Conservation (phyloP, 2,888 invertebrate species). For the Cryptocheilus praepositus region DNA sequence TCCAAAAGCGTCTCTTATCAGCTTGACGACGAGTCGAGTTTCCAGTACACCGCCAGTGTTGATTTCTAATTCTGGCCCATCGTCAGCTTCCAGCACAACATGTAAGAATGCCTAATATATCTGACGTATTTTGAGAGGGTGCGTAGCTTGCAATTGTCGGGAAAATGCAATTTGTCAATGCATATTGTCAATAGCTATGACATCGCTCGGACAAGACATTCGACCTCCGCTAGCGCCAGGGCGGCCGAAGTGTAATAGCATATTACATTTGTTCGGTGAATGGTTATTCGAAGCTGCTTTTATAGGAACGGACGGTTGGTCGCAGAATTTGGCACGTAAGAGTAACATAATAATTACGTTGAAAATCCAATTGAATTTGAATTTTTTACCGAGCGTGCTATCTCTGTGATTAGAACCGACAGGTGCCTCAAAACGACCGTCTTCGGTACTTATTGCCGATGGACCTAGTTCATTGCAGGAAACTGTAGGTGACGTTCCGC, state of each 20-base stretch:
- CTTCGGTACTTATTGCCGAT: constrained; percentile 80
- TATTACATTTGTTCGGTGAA: constrained; percentile 95
- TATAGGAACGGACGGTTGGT: constrained; percentile 85
- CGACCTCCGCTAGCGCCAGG: constrained; percentile 83
- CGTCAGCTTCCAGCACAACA: constrained; percentile 81
- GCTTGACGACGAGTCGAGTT: constrained; percentile 84
- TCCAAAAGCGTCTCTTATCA: constrained; percentile 87
- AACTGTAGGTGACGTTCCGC: constrained; percentile 80
- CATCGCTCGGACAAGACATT: constrained; percentile 79
- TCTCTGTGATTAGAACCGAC: constrained; percentile 60
- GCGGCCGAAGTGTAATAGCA: constrained; percentile 95
- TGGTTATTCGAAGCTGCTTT: constrained; percentile 98
- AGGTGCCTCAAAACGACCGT: constrained; percentile 79
- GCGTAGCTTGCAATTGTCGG: too few relatives aligned
- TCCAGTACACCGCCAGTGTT: constrained; percentile 81
- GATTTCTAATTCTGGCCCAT: constrained; percentile 84
- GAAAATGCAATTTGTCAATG: too few relatives aligned
- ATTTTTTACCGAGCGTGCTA: too few relatives aligned
- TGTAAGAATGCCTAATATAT: constrained; percentile 75
- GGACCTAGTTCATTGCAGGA: constrained; percentile 81
- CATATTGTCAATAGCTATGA: too few relatives aligned
- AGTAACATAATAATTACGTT: constrained; percentile 9
- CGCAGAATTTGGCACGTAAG: constrained; percentile 78
- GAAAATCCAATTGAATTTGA: background rate
- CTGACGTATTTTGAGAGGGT: constrained; percentile 13